Conservation (phyloP, 2,888 invertebrate genomes). For the Phlogophora meticulosa region DNA sequence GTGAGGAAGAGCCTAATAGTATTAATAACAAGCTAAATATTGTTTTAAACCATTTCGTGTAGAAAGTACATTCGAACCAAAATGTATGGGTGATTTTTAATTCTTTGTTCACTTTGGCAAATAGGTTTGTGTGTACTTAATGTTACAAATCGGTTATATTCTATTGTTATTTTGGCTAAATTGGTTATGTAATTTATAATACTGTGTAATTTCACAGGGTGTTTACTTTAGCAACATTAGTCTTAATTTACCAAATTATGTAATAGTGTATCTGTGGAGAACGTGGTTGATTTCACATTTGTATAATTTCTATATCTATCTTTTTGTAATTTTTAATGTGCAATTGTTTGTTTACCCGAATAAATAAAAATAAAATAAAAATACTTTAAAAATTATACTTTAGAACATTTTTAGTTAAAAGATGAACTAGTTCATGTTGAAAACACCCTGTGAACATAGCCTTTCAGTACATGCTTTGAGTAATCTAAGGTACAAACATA, state of each 20-base stretch:
- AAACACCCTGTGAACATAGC: conserved; percentile 31
- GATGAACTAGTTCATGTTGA: too few relatives aligned
- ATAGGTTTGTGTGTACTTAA: conserved; percentile 37
- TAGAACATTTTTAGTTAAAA: too few relatives aligned
- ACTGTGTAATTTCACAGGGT: conserved; percentile 29
- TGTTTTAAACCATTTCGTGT: conserved; percentile 6
- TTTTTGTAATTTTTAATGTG: too few relatives aligned
- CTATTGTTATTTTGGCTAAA: conserved; percentile 31
- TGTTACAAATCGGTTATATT: conserved; percentile 11
- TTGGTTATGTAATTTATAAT: conserved; percentile 25
- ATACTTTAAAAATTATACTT: too few relatives aligned
- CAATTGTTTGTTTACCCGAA: too few relatives aligned
- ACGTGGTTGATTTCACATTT: too few relatives aligned
- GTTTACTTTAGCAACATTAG: too few relatives aligned
- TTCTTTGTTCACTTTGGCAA: conserved; percentile 20
- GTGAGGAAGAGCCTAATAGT: conserved; percentile 55
- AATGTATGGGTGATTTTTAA: conserved; percentile 7
- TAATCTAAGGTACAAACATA: conserved; percentile 61
- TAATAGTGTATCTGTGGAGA: too few relatives aligned
- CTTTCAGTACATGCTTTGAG: conserved; percentile 48
- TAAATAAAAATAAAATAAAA: too few relatives aligned
- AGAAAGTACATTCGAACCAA: conserved; percentile 9
- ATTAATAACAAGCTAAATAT: conserved; percentile 49
- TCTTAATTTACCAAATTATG: too few relatives aligned
- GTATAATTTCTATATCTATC: too few relatives aligned